Conservation (phyloP, 2,888 invertebrate species). For the Ametastegia equiseti region DNA sequence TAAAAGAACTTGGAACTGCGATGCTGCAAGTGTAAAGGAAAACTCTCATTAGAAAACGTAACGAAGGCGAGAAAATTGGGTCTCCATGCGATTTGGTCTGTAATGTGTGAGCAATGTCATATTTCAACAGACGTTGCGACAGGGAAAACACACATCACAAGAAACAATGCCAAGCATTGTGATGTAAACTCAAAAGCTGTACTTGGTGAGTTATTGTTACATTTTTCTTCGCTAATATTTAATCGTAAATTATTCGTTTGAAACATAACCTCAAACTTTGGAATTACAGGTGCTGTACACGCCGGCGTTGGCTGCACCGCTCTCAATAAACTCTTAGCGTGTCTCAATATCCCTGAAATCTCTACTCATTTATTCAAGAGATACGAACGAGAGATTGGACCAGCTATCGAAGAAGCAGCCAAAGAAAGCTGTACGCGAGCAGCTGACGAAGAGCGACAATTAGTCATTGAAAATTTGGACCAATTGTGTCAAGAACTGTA, state of each 20-base stretch:
- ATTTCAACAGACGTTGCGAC: slow-evolving; percentile 39
- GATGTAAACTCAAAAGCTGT: slow-evolving; percentile 51
- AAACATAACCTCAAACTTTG: no score
- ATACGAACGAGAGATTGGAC: slow-evolving; percentile 53
- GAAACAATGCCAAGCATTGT: slow-evolving; percentile 24
- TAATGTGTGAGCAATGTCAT: slow-evolving; percentile 42
- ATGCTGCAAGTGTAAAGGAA: slow-evolving; percentile 11
- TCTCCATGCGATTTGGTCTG: slow-evolving; percentile 42
- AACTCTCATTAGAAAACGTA: slow-evolving; percentile 12
- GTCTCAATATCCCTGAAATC: slow-evolving; percentile 49
- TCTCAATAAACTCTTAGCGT: slow-evolving; percentile 51
- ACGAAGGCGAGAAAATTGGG: slow-evolving; percentile 37
- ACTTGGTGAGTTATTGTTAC: slow-evolving; percentile 43
- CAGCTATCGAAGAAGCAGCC: slow-evolving; percentile 48
- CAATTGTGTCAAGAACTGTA: slow-evolving; percentile 52
- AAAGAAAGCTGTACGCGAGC: slow-evolving; percentile 48
- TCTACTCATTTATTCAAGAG: slow-evolving; percentile 32
- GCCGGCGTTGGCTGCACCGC: slow-evolving; percentile 49
- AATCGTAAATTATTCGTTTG: not conserved
- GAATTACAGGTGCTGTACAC: slow-evolving; percentile 43
- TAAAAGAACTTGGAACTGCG: slow-evolving; percentile 40
- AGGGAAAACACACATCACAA: slow-evolving; percentile 45
- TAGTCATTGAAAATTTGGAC: slow-evolving; percentile 50
- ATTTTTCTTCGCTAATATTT: not conserved
- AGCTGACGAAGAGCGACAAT: slow-evolving; percentile 46